Percentiles rank a stretch among this genome's conserved stretches.
These are phyloP conservation scores for Phaethornis superciliosus DNA, from an alignment of 2,113 vertebrate genomes.

Conservation along the genomic window DNA sequence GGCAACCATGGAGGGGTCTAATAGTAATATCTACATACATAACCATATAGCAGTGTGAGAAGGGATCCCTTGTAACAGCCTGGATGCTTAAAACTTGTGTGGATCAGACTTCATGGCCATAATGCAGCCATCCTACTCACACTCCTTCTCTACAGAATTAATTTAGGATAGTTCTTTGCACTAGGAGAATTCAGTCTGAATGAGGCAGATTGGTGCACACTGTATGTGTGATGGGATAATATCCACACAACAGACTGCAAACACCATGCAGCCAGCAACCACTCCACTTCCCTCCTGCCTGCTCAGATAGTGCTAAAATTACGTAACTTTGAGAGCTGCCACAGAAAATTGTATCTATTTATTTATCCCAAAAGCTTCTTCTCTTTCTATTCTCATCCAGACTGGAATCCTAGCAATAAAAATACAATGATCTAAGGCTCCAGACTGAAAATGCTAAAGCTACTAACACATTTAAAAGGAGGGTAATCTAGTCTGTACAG, in stretches of 20 bases:
- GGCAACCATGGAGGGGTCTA: neutral
- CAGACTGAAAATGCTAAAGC: neutral
- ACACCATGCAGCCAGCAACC: neutral
- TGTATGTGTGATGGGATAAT: fast-evolving
- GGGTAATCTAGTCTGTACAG: neutral
- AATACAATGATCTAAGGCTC: neutral
- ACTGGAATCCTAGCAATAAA: neutral
- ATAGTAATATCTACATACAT: neutral
- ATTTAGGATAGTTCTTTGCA: neutral
- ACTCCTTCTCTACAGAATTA: neutral
- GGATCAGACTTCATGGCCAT: neutral
- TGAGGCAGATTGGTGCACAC: fast-evolving
- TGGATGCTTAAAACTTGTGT: neutral
- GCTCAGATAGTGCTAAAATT: neutral
- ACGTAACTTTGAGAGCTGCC: neutral
- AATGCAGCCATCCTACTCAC: neutral
- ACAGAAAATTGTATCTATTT: neutral
- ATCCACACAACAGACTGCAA: neutral
- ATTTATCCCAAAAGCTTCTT: neutral
- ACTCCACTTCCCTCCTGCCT: neutral
- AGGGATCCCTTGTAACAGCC: neutral
- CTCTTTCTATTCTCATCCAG: neutral
- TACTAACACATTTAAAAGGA: neutral
- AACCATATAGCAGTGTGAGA: neutral
- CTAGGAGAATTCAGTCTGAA: neutral